Percentiles rank a stretch among this genome's conserved stretches.
phyloP scores from a whole-genome alignment of 2,113 vertebrate species.

The Tringa solitaria region DNA sequence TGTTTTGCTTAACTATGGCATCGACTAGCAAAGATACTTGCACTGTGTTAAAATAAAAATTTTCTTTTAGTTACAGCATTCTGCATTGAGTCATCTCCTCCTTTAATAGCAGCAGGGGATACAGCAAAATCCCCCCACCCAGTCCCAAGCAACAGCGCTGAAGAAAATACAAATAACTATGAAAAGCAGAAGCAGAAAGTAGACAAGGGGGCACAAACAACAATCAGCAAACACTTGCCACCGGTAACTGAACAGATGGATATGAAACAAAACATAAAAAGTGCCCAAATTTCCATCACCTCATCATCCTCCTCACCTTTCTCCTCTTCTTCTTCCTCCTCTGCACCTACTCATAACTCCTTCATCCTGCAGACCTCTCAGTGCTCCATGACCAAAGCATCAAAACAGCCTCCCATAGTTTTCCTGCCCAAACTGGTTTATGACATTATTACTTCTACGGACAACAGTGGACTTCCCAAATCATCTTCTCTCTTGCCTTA shows the following conservation, averaged over 20 bases:
- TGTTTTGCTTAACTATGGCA: neutral
- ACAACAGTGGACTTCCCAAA: conserved; percentile 89
- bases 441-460: conserved; percentile 85
- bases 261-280: conserved; percentile 37
- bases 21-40: neutral
- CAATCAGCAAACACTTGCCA: conserved; percentile 51
- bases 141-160: neutral
- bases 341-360: conserved; percentile 64
- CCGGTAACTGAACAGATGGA: conserved; percentile 48
- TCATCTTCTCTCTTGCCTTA: conserved; percentile 92
- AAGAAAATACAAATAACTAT: conserved; percentile 41
- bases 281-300: conserved; percentile 38
- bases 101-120: conserved; percentile 21
- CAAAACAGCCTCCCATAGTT: conserved; percentile 87
- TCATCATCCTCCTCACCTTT: conserved; percentile 60
- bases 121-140: conserved; percentile 27
- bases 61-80: conserved; percentile 62
- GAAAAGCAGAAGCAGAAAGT: conserved; percentile 59
- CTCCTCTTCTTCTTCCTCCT: conserved; percentile 77
- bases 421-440: conserved; percentile 91
- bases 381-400: conserved; percentile 84
- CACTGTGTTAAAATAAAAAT: neutral
- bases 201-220: conserved; percentile 34
- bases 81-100: conserved; percentile 55
- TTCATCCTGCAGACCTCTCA: conserved; percentile 73